A percentile compares a stretch with the other conserved stretches of the same genome.
Conservation (phyloP, 1,140 invertebrate species). For the Rhopalosiphum maidis region DNA sequence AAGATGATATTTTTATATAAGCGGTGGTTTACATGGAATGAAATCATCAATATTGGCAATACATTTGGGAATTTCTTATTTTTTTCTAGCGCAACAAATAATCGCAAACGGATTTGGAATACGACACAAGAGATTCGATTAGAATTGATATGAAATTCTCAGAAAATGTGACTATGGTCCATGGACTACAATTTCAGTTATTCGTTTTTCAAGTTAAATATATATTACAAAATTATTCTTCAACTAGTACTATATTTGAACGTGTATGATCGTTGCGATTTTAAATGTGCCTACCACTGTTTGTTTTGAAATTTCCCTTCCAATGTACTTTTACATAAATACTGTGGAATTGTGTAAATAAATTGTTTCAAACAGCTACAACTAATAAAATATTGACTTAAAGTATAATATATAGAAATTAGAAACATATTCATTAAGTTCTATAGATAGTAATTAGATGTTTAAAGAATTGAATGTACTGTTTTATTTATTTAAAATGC, state of each 20-base stretch:
- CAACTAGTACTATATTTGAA: too few species aligned
- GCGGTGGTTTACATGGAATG: not conserved
- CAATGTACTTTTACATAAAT: too few species aligned
- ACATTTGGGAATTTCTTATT: not conserved
- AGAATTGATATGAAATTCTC: not conserved
- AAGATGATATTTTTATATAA: not conserved
- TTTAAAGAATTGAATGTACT: not conserved
- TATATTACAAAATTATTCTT: not conserved
- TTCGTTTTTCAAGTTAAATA: not conserved
- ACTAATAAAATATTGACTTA: too few species aligned
- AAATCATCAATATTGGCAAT: not conserved
- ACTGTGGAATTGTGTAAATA: too few species aligned
- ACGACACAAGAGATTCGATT: not conserved
- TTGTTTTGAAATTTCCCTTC: too few species aligned
- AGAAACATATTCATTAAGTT: too few species aligned
- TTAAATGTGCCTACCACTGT: too few species aligned
- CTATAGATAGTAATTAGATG: not conserved
- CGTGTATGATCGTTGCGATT: too few species aligned
- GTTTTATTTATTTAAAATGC: not conserved
- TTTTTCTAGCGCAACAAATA: not conserved
- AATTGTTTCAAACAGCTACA: too few species aligned
- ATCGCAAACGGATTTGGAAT: not conserved
- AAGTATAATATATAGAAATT: too few species aligned
- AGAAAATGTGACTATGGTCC: not conserved
- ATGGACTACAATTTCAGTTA: not conserved